These are phyloP conservation scores for Lithophane ornitopus DNA, from an alignment of 2,888 invertebrate genomes.

Conservation along the genomic window DNA sequence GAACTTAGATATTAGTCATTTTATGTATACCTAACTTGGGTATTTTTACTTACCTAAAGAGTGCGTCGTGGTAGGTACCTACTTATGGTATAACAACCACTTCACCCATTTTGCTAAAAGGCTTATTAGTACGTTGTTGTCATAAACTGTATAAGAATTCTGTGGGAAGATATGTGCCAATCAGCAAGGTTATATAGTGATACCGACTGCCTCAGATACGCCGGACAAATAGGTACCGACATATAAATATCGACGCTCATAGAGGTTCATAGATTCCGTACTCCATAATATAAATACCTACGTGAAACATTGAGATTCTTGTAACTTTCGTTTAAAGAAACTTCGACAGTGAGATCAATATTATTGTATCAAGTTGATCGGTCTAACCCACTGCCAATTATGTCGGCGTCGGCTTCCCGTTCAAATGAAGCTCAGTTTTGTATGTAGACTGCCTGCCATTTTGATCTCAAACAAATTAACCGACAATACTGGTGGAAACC, in stretches of 20 bases:
- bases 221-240: not conserved
- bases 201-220: not conserved
- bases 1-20: conserved; percentile 65
- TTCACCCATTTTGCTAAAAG: not conserved
- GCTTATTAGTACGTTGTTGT: not conserved
- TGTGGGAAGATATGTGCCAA: too few species aligned
- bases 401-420: not conserved
- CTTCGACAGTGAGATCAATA: not conserved
- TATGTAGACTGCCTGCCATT: not conserved
- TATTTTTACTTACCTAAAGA: conserved; percentile 20
- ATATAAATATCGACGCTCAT: not conserved
- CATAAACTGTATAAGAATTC: not conserved
- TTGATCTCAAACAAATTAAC: not conserved
- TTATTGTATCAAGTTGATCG: not conserved
- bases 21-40: conserved; percentile 40
- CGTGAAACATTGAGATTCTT: not conserved
- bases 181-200: not conserved
- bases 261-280: not conserved
- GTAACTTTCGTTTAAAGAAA: not conserved
- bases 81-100: not conserved
- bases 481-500: not conserved
- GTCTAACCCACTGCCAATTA: not conserved
- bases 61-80: not conserved
- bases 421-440: not conserved
- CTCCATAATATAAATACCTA: not conserved